Percentiles rank a stretch among this genome's conserved stretches.
phyloP scores from a whole-genome alignment of 2,113 vertebrate species.

The Eupsittula cactorum region DNA sequence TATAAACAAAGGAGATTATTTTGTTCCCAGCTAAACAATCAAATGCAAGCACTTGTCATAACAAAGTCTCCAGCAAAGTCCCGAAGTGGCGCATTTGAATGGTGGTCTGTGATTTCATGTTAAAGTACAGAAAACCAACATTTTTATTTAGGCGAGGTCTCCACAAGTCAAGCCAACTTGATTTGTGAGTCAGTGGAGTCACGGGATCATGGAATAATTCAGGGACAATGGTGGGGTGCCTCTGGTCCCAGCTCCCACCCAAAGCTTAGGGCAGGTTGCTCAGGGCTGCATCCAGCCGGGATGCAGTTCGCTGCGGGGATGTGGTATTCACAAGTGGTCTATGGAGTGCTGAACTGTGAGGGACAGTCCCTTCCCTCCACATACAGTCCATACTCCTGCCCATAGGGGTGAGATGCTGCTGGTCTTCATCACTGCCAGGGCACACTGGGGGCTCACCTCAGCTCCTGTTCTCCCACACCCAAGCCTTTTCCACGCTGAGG shows the following conservation, averaged over 20 bases:
- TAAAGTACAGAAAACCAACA: neutral
- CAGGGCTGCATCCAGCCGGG: neutral
- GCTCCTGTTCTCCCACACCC: neutral
- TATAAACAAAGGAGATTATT: neutral
- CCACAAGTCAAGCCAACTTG: neutral
- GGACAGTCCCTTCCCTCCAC: rapidly evolving
- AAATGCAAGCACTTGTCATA: neutral
- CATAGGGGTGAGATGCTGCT: neutral
- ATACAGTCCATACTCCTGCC: rapidly evolving
- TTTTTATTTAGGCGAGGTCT: neutral
- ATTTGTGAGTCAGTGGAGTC: neutral
- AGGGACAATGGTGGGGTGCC: rapidly evolving
- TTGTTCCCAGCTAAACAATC: neutral
- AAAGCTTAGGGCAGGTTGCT: rapidly evolving
- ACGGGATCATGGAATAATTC: neutral
- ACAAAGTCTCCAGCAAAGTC: neutral
- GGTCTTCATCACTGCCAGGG: neutral
- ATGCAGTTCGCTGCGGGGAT: neutral
- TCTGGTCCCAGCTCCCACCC: neutral
- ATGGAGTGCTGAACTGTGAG: rapidly evolving
- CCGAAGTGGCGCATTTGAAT: neutral
- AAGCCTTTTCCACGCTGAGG: rapidly evolving
- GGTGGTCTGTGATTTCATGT: neutral
- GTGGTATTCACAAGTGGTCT: rapidly evolving
- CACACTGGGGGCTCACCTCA: neutral